Base-by-base conservation (phyloP, 2,888 invertebrate species). In the Pandemis heparana region DNA sequence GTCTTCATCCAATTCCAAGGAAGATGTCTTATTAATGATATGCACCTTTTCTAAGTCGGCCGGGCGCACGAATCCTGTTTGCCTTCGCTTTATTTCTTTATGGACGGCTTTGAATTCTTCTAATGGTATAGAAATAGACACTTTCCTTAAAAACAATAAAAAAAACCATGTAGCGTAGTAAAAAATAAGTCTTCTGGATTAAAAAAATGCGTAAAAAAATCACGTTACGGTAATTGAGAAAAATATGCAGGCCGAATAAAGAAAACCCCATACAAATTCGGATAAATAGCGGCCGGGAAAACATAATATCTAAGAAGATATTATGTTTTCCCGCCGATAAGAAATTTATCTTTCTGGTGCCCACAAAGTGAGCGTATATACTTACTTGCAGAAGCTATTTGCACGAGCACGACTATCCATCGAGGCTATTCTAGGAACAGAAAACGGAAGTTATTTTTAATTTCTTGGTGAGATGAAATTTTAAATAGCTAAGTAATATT, bases 1-100 rank as follows among this genome's bases (percentile, higher is more conserved):
- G 38, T 80, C 82, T 7, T 83, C 81, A 1, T 81, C 81, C 7
- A 56, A 7, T 12, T 74, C 69, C 0, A 56, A 12, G 5, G 74
- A 70, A 72, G 74, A 41, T 66, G 59, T 74, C 76, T 79, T 63
- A 43, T 73, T 71, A 67, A 77, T 68, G 38, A 77, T 61, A 38
- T 76, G 80, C 12, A 86, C 77, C 66, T 79, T 84, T 74, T 83
- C 82, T 67, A 90, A 76, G 23, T 80, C 79, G 73, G 86, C 87
- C 1, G 81, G 79, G 4, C 82, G 79, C 12, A 86, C 80, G 69
- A 87, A 91, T 1, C 91, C 92, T 5, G 92, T 91, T 75, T 87
- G 89, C 6, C 89, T 83, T 71, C 91, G 82, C 70, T 82, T 87
- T 72, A 89, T 88, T 74, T 86, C 85, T 48, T 62, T 77, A 23